Base-by-base conservation (phyloP, 2,797 vertebrate species). In the Enteromius argenteus region DNA sequence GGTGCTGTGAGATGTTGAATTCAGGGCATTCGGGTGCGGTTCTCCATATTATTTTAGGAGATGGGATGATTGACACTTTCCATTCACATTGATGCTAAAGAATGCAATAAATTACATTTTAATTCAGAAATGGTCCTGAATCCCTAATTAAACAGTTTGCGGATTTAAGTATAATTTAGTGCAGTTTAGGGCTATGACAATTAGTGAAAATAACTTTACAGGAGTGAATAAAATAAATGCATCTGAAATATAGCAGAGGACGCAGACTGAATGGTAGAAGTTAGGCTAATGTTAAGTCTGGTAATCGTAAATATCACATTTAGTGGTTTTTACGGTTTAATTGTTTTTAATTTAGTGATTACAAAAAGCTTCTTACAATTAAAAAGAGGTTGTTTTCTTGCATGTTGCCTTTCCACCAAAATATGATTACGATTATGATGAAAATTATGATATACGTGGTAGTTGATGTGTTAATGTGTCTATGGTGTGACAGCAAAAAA, bases 11-110 rank as follows among this genome's bases (percentile, higher is more conserved):
- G 79, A 71, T 69, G 51, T 81, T 69, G 67, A 69, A 71, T 81
- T 69, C 49, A n/a, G 67, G 67, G 79, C 23, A 67, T 66, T 58
- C 10, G 67, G 79, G 79, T 58, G 79, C 51, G 79, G 79, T 81
- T 81, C 66, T 80, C 35, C 17, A 21, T 58, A 71, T 81, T 58
- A 42, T 71, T 71, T 71, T 71, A 32, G 35, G 78, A 68, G 37
- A 76, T 75, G 60, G 68, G 46, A 75, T 75, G 69, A 85, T 81
- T 74, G 84, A 69, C 64, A 27, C 37, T 73, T 81, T 81, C 21
- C 30, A 64, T 81, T 81, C 56, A 15, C 69, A 13, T 32, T 73
- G 5, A 49, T 62, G 69, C n/a, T 60, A 15, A 81, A n/a, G 10
- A 60, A 62, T 73, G 39, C 30, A 35, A 1, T 44, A 3, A 44